Conservation (phyloP, 2,888 invertebrate species). For the Pyralis farinalis region DNA sequence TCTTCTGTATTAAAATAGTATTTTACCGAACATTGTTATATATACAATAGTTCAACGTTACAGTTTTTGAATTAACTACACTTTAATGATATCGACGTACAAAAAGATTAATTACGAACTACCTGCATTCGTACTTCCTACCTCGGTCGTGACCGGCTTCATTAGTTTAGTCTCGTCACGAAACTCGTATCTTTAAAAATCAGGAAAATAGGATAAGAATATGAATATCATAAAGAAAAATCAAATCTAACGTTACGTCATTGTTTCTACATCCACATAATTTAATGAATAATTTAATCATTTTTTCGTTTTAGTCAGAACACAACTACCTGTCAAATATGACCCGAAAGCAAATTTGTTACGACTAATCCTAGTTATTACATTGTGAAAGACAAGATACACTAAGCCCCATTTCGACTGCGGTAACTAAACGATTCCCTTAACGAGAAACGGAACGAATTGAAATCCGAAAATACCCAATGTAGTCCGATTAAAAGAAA, state of each 20-base stretch:
- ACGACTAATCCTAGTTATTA: too few species aligned
- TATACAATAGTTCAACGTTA: too few species aligned
- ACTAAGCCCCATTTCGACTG: constrained; percentile 18
- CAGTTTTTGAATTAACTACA: not conserved
- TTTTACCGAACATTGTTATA: too few species aligned
- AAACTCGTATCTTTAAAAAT: constrained; percentile 31
- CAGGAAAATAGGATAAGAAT: constrained; percentile 22
- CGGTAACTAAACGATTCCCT: constrained; percentile 36
- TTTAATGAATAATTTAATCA: too few species aligned
- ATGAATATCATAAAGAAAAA: constrained; percentile 21
- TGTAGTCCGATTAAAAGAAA: constrained; percentile 54
- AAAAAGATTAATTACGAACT: constrained; percentile 22
- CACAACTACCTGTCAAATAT: too few species aligned
- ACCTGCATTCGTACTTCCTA: constrained; percentile 10
- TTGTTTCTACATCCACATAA: too few species aligned
- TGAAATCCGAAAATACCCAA: constrained; percentile 49
- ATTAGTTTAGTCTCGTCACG: constrained; percentile 38
- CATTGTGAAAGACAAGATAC: not conserved
- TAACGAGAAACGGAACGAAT: constrained; percentile 40
- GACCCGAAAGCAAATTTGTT: too few species aligned
- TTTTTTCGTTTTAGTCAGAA: too few species aligned
- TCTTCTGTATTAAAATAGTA: too few species aligned
- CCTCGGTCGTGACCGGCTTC: constrained; percentile 27
- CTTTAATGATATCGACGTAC: constrained; percentile 3
- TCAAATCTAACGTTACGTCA: not conserved